Base-by-base conservation (phyloP, 2,888 invertebrate species). In the Archips xylosteana region DNA sequence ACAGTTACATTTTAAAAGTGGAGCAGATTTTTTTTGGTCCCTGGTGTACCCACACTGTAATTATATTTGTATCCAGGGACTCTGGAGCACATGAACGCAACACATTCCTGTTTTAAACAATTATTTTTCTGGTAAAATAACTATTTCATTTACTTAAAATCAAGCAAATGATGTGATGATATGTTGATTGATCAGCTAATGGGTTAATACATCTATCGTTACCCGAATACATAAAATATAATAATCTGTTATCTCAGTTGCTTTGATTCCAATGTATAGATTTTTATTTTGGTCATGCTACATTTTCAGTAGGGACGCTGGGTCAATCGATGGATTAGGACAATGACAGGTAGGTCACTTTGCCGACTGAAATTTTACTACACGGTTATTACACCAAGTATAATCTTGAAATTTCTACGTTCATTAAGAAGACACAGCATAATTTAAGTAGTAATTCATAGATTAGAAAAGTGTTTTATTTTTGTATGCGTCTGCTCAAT, bases 401-500 rank as follows among this genome's bases (percentile, higher is more conserved):
- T 5, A 36, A 36, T 45, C 45, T 45, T 10, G 2, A 45, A 45
- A 45, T 12, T 45, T 45, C 45, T 49, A 49, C 49, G 3, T 39
- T 39, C 36, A 36, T 5, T 3, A 36, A 36, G 6, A 5, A 5
- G 4, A 5, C 6, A 6, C 39, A 49, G 12, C n/a, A 49, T 49
- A 12, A n/a, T 49, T n/a, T 49, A 49, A n/a, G n/a, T n/a, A 49
- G n/a, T 49, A 12, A 49, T 54, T 9, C 9, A 23, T 54, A 54
- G 9, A 9, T 54, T 54, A 15, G 9, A n/a, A 15, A 54, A 12
- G 10, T 10, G 23, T 32, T 70, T 63, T 51, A 51, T 49, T 62
- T 51, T n/a, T n/a, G 49, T 3, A 45, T 13, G 36, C 36, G 36
- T 64, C 64, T 70, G 47, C 47, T 64, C 36, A 9, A 39, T 15